Conservation (phyloP, 2,888 invertebrate genomes). For the Carterocephalus palaemon region DNA sequence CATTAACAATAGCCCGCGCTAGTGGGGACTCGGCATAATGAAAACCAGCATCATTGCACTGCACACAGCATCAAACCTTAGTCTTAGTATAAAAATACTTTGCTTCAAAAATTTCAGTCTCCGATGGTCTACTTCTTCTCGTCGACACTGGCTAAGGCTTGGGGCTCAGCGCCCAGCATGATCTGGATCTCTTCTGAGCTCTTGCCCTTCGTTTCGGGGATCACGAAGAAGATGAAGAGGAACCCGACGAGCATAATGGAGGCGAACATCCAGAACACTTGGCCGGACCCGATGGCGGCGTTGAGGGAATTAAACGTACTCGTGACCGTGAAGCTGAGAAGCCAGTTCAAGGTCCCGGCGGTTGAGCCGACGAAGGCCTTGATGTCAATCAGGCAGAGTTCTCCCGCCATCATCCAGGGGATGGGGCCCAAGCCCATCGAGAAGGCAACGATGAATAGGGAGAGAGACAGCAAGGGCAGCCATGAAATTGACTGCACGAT, state of each 20-base stretch:
- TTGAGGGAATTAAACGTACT: constrained; percentile 83
- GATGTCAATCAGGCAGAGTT: constrained; percentile 88
- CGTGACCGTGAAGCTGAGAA: constrained; percentile 88
- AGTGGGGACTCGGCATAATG: background rate
- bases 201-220: constrained; percentile 85
- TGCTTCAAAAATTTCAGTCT: constrained; percentile 48
- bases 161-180: constrained; percentile 62
- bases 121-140: constrained; percentile 54
- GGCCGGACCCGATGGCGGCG: constrained; percentile 75
- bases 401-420: constrained; percentile 91
- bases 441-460: constrained; percentile 88
- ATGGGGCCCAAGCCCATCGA: constrained; percentile 92
- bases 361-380: constrained; percentile 87
- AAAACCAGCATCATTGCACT: background rate
- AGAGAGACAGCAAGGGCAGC: constrained; percentile 86
- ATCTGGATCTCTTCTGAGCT: constrained; percentile 82
- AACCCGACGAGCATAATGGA: constrained; percentile 82
- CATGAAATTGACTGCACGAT: constrained; percentile 81
- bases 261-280: constrained; percentile 87
- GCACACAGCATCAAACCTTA: constrained; percentile 32
- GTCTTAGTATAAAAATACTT: constrained; percentile 49
- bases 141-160: constrained; percentile 38
- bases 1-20: constrained; percentile 39
- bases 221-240: constrained; percentile 82
- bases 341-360: constrained; percentile 90